Evolutionary conservation across 2,888 invertebrate genomes (phyloP).

Genomic region (Amblyjoppa fuscipennis): DNA sequence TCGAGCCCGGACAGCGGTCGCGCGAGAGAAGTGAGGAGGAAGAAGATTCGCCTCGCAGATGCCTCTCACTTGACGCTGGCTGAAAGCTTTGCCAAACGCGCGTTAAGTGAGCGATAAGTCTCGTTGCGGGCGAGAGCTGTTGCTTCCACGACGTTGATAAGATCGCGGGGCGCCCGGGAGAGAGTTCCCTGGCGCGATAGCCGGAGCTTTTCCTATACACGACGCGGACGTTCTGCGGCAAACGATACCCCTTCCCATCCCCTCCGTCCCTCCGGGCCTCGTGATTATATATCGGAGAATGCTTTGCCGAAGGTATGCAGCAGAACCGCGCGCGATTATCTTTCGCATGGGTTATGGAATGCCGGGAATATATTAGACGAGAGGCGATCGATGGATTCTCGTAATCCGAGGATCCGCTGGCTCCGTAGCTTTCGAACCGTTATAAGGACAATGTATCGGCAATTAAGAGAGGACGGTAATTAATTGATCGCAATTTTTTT

Average conservation of each 20-base stretch:
- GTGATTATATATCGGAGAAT: constrained; percentile 38
- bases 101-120: constrained; percentile 61
- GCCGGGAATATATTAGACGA: constrained; percentile 27
- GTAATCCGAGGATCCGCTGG: constrained; percentile 3
- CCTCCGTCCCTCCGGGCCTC: neutral
- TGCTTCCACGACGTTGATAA: constrained; percentile 47
- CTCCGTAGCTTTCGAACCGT: neutral
- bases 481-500: neutral
- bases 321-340: constrained; percentile 1
- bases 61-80: constrained; percentile 31
- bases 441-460: neutral
- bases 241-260: neutral
- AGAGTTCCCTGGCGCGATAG: constrained; percentile 45
- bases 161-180: constrained; percentile 36
- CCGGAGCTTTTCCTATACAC: constrained; percentile 34
- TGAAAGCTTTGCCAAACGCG: constrained; percentile 51
- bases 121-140: constrained; percentile 39
- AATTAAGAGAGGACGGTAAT: neutral
- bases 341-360: constrained; percentile 12
- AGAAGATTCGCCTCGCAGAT: constrained; percentile 22
- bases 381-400: constrained; percentile 22
- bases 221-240: neutral
- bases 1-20: constrained; percentile 39
- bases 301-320: constrained; percentile 18
- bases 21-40: constrained; percentile 45